These are phyloP conservation scores for Dryobotodes eremita DNA, from an alignment of 2,888 invertebrate genomes.

Conservation along the genomic window DNA sequence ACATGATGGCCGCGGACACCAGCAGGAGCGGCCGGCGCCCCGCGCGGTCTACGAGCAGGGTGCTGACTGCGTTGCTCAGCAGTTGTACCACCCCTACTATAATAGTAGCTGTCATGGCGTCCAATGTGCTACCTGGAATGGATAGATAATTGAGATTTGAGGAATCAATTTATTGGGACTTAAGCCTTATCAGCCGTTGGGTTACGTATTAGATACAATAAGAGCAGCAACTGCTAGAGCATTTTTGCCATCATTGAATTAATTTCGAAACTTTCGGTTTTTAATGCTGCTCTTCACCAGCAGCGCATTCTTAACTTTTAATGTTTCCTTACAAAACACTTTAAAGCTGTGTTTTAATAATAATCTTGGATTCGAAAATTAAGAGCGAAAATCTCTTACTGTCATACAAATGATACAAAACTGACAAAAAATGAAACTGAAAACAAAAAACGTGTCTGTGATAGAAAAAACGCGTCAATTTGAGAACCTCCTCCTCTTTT, in stretches of 20 bases:
- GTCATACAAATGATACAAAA: no score
- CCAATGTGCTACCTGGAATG: constrained; percentile 85
- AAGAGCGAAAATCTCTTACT: no score
- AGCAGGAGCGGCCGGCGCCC: constrained; percentile 92
- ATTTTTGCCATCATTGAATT: background rate
- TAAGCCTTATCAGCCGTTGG: background rate
- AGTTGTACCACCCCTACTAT: constrained; percentile 91
- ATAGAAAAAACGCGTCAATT: no score
- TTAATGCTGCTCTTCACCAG: no score
- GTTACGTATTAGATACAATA: background rate
- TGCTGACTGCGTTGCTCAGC: constrained; percentile 87
- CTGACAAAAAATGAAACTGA: no score
- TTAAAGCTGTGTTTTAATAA: background rate
- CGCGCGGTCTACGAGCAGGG: constrained; percentile 90
- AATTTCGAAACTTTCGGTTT: background rate
- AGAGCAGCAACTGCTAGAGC: background rate
- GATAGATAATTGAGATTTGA: background rate
- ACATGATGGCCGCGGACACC: constrained; percentile 90
- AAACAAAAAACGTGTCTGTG: no score
- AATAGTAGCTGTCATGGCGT: constrained; percentile 90
- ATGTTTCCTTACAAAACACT: background rate
- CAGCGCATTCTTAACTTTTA: background rate
- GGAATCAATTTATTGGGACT: background rate
- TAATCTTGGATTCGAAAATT: background rate
- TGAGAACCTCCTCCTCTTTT: no score